Evolutionary conservation across 2,888 invertebrate genomes (phyloP), one percentile per base, ranked within the genome.

Genomic region (Aproaerema taeniolella): DNA sequence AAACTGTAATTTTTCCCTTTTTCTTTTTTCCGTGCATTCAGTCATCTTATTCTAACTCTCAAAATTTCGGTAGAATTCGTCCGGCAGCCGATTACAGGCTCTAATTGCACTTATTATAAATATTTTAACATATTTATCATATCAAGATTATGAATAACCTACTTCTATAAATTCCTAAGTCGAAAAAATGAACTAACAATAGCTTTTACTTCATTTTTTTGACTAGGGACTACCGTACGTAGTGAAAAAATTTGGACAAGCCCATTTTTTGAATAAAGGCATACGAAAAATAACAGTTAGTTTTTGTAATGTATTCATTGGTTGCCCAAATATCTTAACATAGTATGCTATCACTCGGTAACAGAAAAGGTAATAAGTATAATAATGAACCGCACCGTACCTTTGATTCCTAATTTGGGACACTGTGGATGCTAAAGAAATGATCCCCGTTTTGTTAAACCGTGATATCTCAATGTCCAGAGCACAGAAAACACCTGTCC

Each of bases 401-500:
- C 20, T 20, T 20, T 20, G 20, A 6, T 4, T 20, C 4, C 20
- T 4, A 6, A 20, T 20, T 20, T 4, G 4, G 8, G 20, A 20
- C 8, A 20, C 20, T 6, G 20, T 20, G 20, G 20, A 20, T 20
- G 20, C 20, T 20, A 20, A 8, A 6, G 20, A 20, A 20, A 20
- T 20, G 4, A 6, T 8, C 5, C 20, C 5, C 5, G 5, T 20
- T 20, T 20, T 20, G 8, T 20, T 8, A 8, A 20, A 20, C 8
- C 20, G 20, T 20, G 20, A 20, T 20, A 20, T 6, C 8, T 20
- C 20, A 20, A 20, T 20, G 8, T 33, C 33, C 15, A 33, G 2
- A 10, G 33, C 20, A 20, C 33, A 20, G 33, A 33, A 33, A 33
- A 12, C 33, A 17, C 10, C 20, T 2, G 20, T 10, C 24, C 33